Evolutionary conservation across 1,140 invertebrate species (phyloP).

Genomic region (Rhagoletis pomonella): DNA sequence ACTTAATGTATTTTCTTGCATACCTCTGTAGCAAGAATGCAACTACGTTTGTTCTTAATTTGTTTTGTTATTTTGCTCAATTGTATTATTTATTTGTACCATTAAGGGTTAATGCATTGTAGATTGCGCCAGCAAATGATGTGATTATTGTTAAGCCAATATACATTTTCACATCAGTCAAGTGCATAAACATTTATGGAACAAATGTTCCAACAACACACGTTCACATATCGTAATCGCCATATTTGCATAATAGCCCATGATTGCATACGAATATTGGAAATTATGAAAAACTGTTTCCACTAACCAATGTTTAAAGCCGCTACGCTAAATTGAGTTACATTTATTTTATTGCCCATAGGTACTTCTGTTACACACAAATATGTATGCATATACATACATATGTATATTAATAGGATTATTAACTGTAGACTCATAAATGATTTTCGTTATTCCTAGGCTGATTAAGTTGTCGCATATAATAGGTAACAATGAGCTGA

Average conservation of each 20-base stretch:
- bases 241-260: not conserved
- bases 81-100: constrained; percentile 21
- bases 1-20: not conserved
- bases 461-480: constrained; percentile 6
- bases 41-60: not conserved
- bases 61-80: constrained; percentile 19
- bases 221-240: not conserved
- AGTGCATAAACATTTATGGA: too few relatives aligned
- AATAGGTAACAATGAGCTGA: not conserved
- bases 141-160: constrained; percentile 42
- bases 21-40: not conserved
- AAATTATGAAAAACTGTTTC: constrained; percentile 1
- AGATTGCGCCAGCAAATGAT: constrained; percentile 31
- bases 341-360: not conserved
- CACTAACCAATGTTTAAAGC: not conserved
- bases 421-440: constrained; percentile 7
- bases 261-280: not conserved
- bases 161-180: not conserved
- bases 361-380: too few relatives aligned
- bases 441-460: not conserved
- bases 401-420: constrained; percentile 12
- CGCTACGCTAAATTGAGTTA: not conserved
- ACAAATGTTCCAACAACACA: too few relatives aligned
- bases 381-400: not conserved
- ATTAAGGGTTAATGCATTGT: constrained; percentile 35